phyloP scores from a whole-genome alignment of 1,140 invertebrate species.

The Drosophila nebulosa region DNA sequence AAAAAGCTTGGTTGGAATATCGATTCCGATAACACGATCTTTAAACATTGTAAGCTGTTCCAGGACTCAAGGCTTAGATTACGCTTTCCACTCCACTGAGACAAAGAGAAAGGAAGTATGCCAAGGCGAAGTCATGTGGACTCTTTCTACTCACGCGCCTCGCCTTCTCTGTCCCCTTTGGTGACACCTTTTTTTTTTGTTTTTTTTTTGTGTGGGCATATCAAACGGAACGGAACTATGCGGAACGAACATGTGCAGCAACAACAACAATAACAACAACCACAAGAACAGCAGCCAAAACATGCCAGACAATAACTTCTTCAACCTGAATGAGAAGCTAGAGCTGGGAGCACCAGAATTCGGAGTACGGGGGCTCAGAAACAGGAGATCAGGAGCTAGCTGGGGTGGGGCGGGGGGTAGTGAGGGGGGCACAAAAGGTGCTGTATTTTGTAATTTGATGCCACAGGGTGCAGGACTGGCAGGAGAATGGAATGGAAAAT shows the following conservation, averaged over 20 bases:
- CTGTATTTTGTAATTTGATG: conserved; percentile 72
- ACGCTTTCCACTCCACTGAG: no score
- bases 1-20: no score
- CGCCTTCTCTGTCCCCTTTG: conserved; percentile 15
- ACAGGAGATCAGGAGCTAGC: not conserved
- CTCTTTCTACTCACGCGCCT: not conserved
- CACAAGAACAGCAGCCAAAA: conserved; percentile 36
- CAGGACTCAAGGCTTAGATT: no score
- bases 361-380: no score
- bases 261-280: conserved; percentile 1
- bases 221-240: conserved; percentile 78
- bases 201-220: conserved; percentile 57
- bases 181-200: conserved; percentile 73
- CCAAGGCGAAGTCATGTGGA: conserved; percentile 8
- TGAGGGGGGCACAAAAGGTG: not conserved
- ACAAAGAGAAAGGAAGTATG: not conserved
- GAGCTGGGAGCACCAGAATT: no score
- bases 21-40: no score
- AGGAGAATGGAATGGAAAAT: not conserved
- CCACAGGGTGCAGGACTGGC: conserved; percentile 19
- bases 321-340: conserved; percentile 40
- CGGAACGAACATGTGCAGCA: conserved; percentile 75
- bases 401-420: not conserved
- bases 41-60: no score
- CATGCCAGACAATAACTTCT: conserved; percentile 77